Evolutionary conservation across 2,113 vertebrate genomes (phyloP), one percentile per base, ranked within the genome.

Genomic region (Rhinichthys klamathensis): DNA sequence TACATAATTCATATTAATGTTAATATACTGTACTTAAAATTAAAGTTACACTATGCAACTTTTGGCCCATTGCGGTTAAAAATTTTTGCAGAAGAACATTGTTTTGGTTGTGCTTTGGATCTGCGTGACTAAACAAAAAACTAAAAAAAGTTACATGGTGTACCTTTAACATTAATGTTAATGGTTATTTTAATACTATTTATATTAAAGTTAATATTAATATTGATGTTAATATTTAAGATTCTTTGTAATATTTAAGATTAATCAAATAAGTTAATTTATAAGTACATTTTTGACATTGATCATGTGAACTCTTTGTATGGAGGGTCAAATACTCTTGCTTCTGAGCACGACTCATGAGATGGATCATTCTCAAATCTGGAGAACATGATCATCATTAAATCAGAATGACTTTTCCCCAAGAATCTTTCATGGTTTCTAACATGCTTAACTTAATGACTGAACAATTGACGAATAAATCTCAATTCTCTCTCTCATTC

Each of bases 371-470:
- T 13, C 21, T 73, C 70, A 46, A 44, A 73, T 44, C 30, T 69
- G 21, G 9, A 70, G 32, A 23, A 69, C 32, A 38, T 23, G 32
- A 70, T 2, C 18, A 70, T 23, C 32, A 70, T 23, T 70, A 23
- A 38, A 38, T 1, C 0, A 1, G 46, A 46, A 46, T 46, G 3
- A 70, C 23, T 70, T 70, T 38, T 1, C 38, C 21, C 12, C 38
- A 73, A 15, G 3, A 25, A 25, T 73, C 38, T 73, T 56, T 21
- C 6, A 56, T 23, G 54, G 2, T 56, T 56, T 56, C 18, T 56
- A 23, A 78, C 78, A 63, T 80, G 78, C 23, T 73, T 15, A 16
- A 49, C 46, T 41, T 49, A n/a, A 49, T 74, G 72, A 80, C 56
- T 6, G 35, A 80, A 58, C 78, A 30, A 27, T 2, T 27, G 38